Conservation (phyloP, 2,113 vertebrate species). For the Daboia siamensis region DNA sequence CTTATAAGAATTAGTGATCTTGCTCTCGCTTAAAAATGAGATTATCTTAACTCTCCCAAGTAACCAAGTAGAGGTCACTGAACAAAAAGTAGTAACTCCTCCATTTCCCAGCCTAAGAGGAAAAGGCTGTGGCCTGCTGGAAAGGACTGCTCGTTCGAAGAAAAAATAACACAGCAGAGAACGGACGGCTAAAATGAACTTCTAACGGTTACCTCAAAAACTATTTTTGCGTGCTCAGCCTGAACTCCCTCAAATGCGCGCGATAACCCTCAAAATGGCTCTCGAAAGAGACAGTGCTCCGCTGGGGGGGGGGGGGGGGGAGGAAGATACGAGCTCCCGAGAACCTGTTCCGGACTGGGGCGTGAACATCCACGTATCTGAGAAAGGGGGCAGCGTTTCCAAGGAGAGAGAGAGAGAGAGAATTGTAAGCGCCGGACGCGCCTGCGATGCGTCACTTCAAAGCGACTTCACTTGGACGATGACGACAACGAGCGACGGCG, state of each 20-base stretch:
- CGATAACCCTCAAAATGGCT: constrained; percentile 19
- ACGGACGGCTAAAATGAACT: not conserved
- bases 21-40: not conserved
- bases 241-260: too few relatives aligned
- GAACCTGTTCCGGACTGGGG: not conserved
- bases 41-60: not conserved
- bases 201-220: not conserved
- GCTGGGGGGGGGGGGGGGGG: not conserved
- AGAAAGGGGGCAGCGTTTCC: not conserved
- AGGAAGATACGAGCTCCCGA: not conserved
- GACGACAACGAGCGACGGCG: too few relatives aligned
- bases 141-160: not conserved
- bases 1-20: not conserved
- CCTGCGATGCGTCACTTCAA: not conserved
- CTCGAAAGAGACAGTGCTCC: not conserved
- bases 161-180: not conserved
- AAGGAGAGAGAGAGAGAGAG: accelerated
- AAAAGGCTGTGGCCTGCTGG: not conserved
- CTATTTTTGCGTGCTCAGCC: not conserved
- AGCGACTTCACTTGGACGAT: not conserved
- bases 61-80: not conserved
- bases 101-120: not conserved
- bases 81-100: not conserved
- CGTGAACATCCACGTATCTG: not conserved
- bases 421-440: not conserved